phyloP scores from a whole-genome alignment of 2,888 invertebrate genomes.

The Ceramica pisi region DNA sequence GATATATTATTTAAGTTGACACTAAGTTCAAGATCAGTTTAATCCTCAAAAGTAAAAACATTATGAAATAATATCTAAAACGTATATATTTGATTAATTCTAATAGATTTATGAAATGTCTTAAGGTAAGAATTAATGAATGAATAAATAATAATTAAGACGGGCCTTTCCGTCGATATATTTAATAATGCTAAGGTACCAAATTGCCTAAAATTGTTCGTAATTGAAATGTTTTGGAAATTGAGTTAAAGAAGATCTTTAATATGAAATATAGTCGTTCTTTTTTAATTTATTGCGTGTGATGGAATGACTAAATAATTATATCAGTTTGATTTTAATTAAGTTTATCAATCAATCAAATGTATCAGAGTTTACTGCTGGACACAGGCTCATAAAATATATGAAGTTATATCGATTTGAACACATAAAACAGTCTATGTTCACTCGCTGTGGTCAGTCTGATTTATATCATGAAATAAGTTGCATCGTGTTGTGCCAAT shows the following conservation, averaged over 20 bases:
- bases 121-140: constrained; percentile 12
- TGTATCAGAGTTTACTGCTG: background rate
- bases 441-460: background rate
- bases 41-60: background rate
- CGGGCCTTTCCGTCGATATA: background rate
- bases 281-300: constrained; percentile 21
- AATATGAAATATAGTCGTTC: background rate
- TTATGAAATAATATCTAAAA: background rate
- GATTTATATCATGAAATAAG: background rate
- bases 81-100: constrained; percentile 2
- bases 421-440: background rate
- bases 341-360: constrained; percentile 23
- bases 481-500: no score
- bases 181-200: constrained; percentile 17
- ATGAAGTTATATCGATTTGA: constrained; percentile 12
- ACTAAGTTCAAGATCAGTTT: background rate
- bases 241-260: constrained; percentile 5
- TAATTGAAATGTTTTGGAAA: constrained; percentile 8
- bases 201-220: constrained; percentile 15
- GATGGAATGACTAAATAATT: constrained; percentile 8
- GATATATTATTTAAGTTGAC: constrained; percentile 6
- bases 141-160: constrained; percentile 17
- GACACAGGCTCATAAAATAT: background rate
- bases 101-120: constrained; percentile 11
- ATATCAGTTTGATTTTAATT: constrained; percentile 28